Base-by-base conservation (phyloP, 2,113 vertebrate species). In the Gasterosteus aculeatus region DNA sequence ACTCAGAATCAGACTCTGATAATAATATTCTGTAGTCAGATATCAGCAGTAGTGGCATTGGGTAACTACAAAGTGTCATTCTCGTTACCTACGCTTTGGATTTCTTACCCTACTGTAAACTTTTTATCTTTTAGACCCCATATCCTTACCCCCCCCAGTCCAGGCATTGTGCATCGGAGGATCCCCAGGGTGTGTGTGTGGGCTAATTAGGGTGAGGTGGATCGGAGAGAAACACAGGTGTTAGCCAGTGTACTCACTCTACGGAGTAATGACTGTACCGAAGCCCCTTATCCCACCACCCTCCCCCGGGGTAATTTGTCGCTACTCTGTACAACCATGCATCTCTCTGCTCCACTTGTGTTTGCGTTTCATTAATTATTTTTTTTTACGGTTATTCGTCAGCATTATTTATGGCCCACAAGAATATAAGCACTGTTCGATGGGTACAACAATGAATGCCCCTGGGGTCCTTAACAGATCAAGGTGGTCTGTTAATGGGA, bases 191-290 rank as follows among this genome's bases (percentile, higher is more conserved):
- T 96, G 94, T 94, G 91, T 93, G 94, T 93, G 94, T 94, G 95
- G 96, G 97, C 96, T 98, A 98, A 98, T 99, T 99, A 99, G 96
- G 96, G 96, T 98, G 96, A 98, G 94, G 90, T 93, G 94, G 96
- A 93, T 93, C 90, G 85, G 89, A 90, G 79, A 65, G 89, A 91
- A 92, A 92, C 91, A 91, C 92, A 93, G 92, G 92, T 92, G 92
- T 93, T 91, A 89, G 88, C 90, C 85, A 88, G 90, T 86, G 75
- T 86, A 84, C 85, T 89, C 77, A 82, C 87, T 88, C 88, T 88
- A 90, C 90, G 87, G 90, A 92, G 88, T 93, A 93, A 93, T 92
- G 90, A 92, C 88, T 90, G 82, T 85, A 85, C 90, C 49, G 41
- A 73, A 84, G 85, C 88, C 84, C 80, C 82, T 82, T 70, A 85